Conservation (phyloP, 2,888 invertebrate species). For the Thecophora atra region DNA sequence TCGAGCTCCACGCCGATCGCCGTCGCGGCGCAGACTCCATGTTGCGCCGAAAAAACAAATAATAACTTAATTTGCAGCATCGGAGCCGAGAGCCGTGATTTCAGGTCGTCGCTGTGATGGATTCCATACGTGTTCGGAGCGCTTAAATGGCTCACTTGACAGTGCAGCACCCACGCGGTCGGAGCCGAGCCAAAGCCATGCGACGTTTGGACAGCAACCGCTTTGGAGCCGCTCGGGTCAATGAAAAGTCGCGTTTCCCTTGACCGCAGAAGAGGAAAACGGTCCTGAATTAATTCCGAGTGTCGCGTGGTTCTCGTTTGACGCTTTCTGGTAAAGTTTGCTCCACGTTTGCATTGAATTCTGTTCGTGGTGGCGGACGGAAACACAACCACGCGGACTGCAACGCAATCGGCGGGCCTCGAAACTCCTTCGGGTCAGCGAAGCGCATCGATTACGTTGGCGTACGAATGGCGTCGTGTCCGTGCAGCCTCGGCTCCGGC, state of each 20-base stretch:
- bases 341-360: too few relatives aligned
- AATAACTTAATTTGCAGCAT: conserved; percentile 37
- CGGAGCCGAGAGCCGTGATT: conserved; percentile 13
- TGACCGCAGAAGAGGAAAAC: too few relatives aligned
- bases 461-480: conserved; percentile 50
- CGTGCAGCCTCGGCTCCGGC: not conserved
- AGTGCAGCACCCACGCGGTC: conserved; percentile 36
- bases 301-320: too few relatives aligned
- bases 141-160: conserved; percentile 25
- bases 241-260: too few relatives aligned
- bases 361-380: conserved; percentile 13
- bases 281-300: too few relatives aligned
- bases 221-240: not conserved
- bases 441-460: conserved; percentile 65
- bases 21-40: not conserved
- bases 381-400: conserved; percentile 12
- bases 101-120: conserved; percentile 1
- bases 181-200: not conserved
- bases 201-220: conserved; percentile 20
- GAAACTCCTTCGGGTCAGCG: conserved; percentile 63
- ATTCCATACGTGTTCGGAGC: not conserved
- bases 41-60: conserved; percentile 32
- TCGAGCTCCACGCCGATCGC: not conserved
- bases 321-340: too few relatives aligned
- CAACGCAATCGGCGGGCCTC: conserved; percentile 61